Evolutionary conservation across 2,113 vertebrate genomes (phyloP), one percentile per base, ranked within the genome.

Genomic region (Azemiops feae): DNA sequence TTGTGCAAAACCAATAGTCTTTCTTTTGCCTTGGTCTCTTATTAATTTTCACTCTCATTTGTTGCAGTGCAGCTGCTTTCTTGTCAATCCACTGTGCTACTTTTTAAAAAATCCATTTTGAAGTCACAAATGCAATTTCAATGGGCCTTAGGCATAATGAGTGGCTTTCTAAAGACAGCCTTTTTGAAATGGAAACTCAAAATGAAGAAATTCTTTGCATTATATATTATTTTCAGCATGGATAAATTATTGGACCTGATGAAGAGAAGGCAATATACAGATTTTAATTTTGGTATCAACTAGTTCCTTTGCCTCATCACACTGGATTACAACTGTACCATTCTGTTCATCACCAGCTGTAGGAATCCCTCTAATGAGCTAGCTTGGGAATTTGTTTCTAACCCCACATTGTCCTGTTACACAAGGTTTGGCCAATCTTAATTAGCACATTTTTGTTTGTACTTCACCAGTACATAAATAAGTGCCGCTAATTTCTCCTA

Each of bases 61-160:
- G 93, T 94, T 45, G 43, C 94, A 94, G 92, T 96, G 91, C 96
- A 97, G 95, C 95, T 97, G 96, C 95, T 96, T 97, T 96, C 91
- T 96, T 95, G 94, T 96, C 96, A 97, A 93, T 96, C 94, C 94
- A 94, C 95, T 92, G 90, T 94, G 39, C 90, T 95, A 94, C 96
- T 95, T 96, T 64, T 91, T 94, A 96, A 97, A 97, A 96, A 97
- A 96, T 96, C 94, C 54, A 92, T 96, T 96, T 95, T 95, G 91
- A 96, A 97, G 95, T 95, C 96, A 96, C 88, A 97, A 97, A 96
- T 96, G 95, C 92, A 95, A 96, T 97, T 97, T 98, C 95, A 97
- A 90, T 96, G 93, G 92, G 90, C 90, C 92, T 97, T 95, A 95
- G 93, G 90, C 95, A 96, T 95, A 97, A 92, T 95, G 95, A 93